These are phyloP conservation scores for Chloropsis hardwickii DNA, from an alignment of 2,113 vertebrate species.

Conservation along the genomic window DNA sequence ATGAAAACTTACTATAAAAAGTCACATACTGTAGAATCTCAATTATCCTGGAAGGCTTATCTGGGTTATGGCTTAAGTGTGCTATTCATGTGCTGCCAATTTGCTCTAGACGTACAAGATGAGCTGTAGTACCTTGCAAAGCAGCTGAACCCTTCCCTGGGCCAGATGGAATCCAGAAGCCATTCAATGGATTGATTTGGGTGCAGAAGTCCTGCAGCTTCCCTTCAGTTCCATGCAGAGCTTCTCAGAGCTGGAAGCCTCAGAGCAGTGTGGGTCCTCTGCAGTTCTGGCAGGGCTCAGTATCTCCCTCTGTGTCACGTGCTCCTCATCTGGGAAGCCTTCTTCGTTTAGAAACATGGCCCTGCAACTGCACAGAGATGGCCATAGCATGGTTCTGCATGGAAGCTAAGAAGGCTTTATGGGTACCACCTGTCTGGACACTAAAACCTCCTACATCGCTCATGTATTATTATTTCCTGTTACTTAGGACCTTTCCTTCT, in stretches of 20 bases:
- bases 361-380: neutral
- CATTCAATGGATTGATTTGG: neutral
- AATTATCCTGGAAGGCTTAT: conserved; percentile 11
- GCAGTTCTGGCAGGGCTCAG: neutral
- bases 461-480: neutral
- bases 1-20: conserved; percentile 28
- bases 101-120: neutral
- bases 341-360: neutral
- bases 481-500: neutral
- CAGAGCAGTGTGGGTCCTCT: accelerated
- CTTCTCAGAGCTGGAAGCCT: neutral
- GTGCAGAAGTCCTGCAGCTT: neutral
- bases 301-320: neutral
- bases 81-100: neutral
- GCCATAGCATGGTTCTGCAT: accelerated
- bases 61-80: neutral
- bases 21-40: neutral
- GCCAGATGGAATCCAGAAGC: neutral
- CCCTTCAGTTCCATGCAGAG: accelerated
- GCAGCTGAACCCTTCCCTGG: neutral
- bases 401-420: neutral
- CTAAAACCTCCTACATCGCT: neutral
- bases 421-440: neutral
- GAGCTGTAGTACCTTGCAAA: neutral
- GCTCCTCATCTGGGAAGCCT: neutral